Evolutionary conservation across 2,888 invertebrate genomes (phyloP).

Genomic region (Cephus pulcher): DNA sequence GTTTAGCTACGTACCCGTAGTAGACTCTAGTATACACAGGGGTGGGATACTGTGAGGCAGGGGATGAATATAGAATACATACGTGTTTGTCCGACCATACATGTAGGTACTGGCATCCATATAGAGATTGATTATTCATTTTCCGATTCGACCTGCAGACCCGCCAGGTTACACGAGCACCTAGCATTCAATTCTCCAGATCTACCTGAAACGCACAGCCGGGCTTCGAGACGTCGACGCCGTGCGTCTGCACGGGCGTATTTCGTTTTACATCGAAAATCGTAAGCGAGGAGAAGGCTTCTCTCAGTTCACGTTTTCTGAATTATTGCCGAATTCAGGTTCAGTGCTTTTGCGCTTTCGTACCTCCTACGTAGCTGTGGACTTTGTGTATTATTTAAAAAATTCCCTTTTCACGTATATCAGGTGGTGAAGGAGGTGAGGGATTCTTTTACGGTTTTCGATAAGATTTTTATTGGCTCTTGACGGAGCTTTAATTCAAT

Average conservation of each 20-base stretch:
- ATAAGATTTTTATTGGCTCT: neutral
- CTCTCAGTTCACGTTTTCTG: no score
- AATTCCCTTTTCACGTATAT: neutral
- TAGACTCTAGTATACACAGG: neutral
- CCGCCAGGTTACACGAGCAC: neutral
- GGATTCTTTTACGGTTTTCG: neutral
- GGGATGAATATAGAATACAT: no score
- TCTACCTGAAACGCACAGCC: constrained; percentile 33
- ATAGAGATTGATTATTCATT: neutral
- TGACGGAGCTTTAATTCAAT: neutral
- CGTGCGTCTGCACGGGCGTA: constrained; percentile 15
- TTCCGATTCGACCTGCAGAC: neutral
- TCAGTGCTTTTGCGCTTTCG: neutral
- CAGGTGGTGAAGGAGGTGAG: no score
- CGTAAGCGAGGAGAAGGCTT: constrained; percentile 9
- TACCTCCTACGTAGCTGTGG: neutral
- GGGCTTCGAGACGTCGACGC: neutral
- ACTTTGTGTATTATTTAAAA: neutral
- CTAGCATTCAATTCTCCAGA: constrained; percentile 29
- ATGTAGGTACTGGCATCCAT: neutral
- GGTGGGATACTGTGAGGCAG: no score
- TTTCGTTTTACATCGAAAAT: constrained; percentile 31
- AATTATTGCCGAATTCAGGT: neutral
- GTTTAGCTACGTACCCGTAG: neutral
- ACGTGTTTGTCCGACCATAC: neutral